phyloP scores from a whole-genome alignment of 2,797 vertebrate genomes.

The Clarias platycephalus region DNA sequence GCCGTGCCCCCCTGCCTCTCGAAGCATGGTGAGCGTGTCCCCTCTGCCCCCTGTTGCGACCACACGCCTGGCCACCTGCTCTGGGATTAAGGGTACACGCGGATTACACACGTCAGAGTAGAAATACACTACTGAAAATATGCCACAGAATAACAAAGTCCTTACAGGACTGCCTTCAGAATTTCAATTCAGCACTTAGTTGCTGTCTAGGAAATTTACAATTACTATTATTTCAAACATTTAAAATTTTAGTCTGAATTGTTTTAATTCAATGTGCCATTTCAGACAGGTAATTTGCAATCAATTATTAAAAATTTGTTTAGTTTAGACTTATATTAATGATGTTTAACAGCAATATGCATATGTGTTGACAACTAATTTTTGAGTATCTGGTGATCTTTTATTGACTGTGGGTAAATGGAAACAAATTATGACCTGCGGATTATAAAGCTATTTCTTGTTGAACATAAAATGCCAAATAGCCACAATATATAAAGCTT shows the following conservation, averaged over 20 bases:
- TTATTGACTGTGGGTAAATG: neutral
- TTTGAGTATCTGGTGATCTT: slow-evolving; percentile 16
- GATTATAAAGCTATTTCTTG: neutral
- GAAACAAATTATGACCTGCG: neutral
- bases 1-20: slow-evolving; percentile 38
- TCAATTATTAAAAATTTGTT: neutral
- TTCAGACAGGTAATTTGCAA: neutral
- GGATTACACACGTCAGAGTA: slow-evolving; percentile 78
- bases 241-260: neutral
- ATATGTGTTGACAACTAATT: neutral
- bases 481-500: neutral
- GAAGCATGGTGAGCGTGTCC: slow-evolving; percentile 61
- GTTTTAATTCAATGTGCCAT: neutral
- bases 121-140: slow-evolving; percentile 72
- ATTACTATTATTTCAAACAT: slow-evolving; percentile 1
- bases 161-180: slow-evolving; percentile 26
- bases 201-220: slow-evolving; percentile 3
- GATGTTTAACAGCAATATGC: slow-evolving; percentile 4
- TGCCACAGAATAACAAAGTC: slow-evolving; percentile 63
- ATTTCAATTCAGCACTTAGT: slow-evolving; percentile 16
- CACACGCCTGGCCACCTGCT: slow-evolving; percentile 79
- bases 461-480: neutral
- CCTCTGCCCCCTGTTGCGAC: slow-evolving; percentile 62
- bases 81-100: slow-evolving; percentile 74
- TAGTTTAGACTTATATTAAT: neutral